A percentile compares a stretch with the other conserved stretches of the same genome.
phyloP scores from a whole-genome alignment of 2,888 invertebrate species.

The Didymodactylos carnosus region DNA sequence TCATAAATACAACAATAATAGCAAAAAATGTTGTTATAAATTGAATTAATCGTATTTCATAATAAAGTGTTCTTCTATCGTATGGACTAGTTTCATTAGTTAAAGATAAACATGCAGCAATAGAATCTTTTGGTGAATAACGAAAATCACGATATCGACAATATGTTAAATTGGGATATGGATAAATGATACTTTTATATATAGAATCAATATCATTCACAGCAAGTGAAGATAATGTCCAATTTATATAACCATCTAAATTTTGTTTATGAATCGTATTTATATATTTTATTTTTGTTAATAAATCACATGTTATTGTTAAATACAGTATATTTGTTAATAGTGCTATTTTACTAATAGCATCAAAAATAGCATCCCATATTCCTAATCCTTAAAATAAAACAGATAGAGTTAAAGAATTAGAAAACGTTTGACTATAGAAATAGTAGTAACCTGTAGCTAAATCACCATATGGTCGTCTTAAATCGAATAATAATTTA shows the following conservation, averaged over 20 bases:
- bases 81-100: background rate
- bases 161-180: background rate
- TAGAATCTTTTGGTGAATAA: background rate
- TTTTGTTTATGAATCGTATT: background rate
- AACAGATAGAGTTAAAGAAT: no score
- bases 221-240: conserved; percentile 21
- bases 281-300: conserved; percentile 76
- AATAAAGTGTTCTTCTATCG: background rate
- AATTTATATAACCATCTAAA: conserved; percentile 23
- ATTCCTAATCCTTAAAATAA: conserved; percentile 5
- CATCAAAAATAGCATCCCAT: conserved; percentile 9
- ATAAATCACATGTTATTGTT: conserved; percentile 81
- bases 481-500: conserved; percentile 62
- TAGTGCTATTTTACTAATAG: conserved; percentile 6
- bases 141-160: background rate
- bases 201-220: background rate
- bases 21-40: background rate
- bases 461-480: background rate
- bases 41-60: background rate
- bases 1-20: background rate
- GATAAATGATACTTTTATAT: background rate
- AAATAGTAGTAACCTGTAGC: no score
- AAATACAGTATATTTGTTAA: conserved; percentile 6
- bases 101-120: background rate
- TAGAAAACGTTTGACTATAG: no score